Evolutionary conservation across 2,888 invertebrate species (phyloP), one percentile per base, ranked within the genome.

Genomic region (Cephalotes varians): DNA sequence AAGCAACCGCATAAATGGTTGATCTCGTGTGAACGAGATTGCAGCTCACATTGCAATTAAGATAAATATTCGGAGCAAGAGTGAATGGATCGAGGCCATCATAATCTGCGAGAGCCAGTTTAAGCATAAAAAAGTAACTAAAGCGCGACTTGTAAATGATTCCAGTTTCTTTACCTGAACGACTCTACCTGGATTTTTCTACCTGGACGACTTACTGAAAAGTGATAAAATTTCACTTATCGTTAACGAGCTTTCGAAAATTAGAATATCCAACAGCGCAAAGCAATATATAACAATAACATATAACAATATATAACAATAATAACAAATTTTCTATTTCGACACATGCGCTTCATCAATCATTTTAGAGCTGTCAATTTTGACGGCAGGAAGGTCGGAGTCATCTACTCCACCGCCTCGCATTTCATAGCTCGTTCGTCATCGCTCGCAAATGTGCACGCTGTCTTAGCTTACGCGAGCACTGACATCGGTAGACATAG

Each of bases 401-500:
- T 54, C 10, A 12, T 37, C 21, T 71, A 37, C 34, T 37, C 21
- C 34, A 15, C 15, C 15, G 21, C 18, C n/a, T 49, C 67, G 31
- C 44, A 65, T 47, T 67, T 67, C 28, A 18, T 9, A 44, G 65
- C 65, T 65, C 65, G 44, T 65, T 28, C 65, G 44, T 65, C 65
- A 47, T 12, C 37, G 40, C 12, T n/a, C 54, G 71, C 56, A 25
- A 56, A 40, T 72, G 56, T 56, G 56, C 7, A n/a, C 18, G 47
- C 62, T 9, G 34, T 31, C 31, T 49, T 51, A 62, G 21, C 40
- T 51, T n/a, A 44, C 5, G 7, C 31, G 31, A 31, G 31, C 49
- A 21, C 60, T 28, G 28, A 49, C 25, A 25, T 54, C 25, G 25
- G 47, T 49, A 49, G 37, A 56, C 12, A 7, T 25, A 71, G 56